Evolutionary conservation across 1,140 invertebrate genomes (phyloP).

Genomic region (Tenebrio molitor): DNA sequence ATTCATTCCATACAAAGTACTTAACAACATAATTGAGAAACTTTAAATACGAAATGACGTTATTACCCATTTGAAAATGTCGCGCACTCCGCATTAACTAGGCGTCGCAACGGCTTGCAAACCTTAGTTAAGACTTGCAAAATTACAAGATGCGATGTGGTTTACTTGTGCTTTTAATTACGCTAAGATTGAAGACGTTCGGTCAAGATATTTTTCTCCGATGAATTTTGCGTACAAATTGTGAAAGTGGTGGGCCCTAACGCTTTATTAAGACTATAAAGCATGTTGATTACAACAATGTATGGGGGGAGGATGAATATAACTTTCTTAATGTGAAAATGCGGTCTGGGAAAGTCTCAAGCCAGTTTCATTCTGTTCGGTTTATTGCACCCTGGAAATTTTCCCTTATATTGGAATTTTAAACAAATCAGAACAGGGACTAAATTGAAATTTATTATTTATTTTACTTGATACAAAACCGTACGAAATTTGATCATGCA

Average conservation of each 20-base stretch:
- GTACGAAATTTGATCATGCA: too few relatives aligned
- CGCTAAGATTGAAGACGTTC: not conserved
- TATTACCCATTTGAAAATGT: constrained; percentile 41
- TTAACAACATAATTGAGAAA: constrained; percentile 55
- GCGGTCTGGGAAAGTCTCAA: not conserved
- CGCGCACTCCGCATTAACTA: not conserved
- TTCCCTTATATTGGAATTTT: constrained; percentile 7
- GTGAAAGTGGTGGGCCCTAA: too few relatives aligned
- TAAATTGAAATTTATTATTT: too few relatives aligned
- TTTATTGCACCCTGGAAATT: not conserved
- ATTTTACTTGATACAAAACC: too few relatives aligned
- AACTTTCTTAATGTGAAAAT: constrained; percentile 30
- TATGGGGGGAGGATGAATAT: constrained; percentile 9
- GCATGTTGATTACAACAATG: constrained; percentile 15
- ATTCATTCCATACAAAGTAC: constrained; percentile 54
- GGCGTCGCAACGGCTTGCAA: constrained; percentile 2
- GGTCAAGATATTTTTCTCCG: too few relatives aligned
- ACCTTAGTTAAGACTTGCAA: not conserved
- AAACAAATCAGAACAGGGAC: too few relatives aligned
- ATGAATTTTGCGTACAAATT: not conserved
- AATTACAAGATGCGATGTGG: not conserved
- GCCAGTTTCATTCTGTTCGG: too few relatives aligned
- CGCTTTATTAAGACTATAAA: constrained; percentile 26
- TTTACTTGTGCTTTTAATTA: not conserved
- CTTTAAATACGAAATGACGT: constrained; percentile 50